Percentiles rank a stretch among this genome's conserved stretches.
phyloP scores from a whole-genome alignment of 2,888 invertebrate species.

The Xanthostigma xanthostigma region DNA sequence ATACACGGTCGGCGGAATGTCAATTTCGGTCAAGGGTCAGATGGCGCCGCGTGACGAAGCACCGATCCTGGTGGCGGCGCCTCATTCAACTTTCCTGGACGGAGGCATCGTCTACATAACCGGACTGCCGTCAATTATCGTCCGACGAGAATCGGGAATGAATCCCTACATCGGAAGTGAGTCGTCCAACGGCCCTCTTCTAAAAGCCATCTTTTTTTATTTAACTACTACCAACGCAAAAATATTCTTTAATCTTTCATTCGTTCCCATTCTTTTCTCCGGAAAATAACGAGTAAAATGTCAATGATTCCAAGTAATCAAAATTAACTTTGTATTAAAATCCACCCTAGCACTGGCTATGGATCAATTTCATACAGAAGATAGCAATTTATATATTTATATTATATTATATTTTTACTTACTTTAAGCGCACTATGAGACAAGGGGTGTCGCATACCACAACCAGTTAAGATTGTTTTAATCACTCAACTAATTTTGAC shows the following conservation, averaged over 20 bases:
- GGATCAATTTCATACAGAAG: too few species aligned
- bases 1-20: constrained; percentile 63
- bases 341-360: too few species aligned
- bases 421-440: too few species aligned
- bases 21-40: constrained; percentile 58
- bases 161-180: constrained; percentile 81
- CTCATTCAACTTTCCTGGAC: constrained; percentile 82
- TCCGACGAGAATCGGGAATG: constrained; percentile 60
- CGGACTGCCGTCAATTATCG: constrained; percentile 71
- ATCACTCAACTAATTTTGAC: too few species aligned
- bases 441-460: too few species aligned
- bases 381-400: too few species aligned
- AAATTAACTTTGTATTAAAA: too few species aligned
- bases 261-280: too few species aligned
- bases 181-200: constrained; percentile 23
- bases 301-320: too few species aligned
- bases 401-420: too few species aligned
- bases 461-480: too few species aligned
- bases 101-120: constrained; percentile 72
- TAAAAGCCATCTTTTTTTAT: constrained; percentile 1
- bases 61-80: constrained; percentile 72
- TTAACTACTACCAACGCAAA: neutral
- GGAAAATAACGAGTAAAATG: too few species aligned
- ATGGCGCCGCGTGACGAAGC: constrained; percentile 64
- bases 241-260: neutral